Evolutionary conservation across 2,113 vertebrate species (phyloP).

Genomic region (Prunella himalayana): DNA sequence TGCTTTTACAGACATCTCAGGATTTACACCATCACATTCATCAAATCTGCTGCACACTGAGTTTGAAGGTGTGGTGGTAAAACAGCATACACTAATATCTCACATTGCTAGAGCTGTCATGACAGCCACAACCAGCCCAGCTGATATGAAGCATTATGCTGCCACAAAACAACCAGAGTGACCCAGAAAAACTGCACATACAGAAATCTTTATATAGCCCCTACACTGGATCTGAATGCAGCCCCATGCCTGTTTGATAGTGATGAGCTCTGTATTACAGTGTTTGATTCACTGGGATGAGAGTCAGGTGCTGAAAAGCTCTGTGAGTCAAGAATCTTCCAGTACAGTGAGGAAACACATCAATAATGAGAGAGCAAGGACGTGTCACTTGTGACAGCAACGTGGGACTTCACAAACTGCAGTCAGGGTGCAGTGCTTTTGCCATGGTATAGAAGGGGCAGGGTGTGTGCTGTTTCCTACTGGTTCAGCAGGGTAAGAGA

Average conservation of each 20-base stretch:
- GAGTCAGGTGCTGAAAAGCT: slow-evolving; percentile 7
- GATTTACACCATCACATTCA: not conserved
- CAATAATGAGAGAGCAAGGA: slow-evolving; percentile 36
- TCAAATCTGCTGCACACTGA: not conserved
- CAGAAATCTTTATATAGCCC: not conserved
- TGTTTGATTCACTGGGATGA: slow-evolving; percentile 24
- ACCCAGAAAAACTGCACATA: not conserved
- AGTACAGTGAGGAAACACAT: not conserved
- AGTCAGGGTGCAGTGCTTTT: not conserved
- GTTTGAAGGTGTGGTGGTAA: not conserved
- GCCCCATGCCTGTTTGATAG: not conserved
- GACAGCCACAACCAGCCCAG: not conserved
- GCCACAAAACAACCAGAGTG: not conserved
- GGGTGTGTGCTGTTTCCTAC: not conserved
- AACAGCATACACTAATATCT: not conserved
- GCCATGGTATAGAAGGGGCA: not conserved
- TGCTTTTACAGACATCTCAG: not conserved
- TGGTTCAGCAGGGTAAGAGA: not conserved
- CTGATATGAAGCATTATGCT: not conserved
- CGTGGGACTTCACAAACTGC: not conserved
- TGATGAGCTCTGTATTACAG: not conserved
- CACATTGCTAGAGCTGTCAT: not conserved
- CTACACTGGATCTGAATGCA: not conserved
- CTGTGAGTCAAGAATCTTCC: slow-evolving; percentile 1
- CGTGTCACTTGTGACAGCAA: not conserved